Percentiles rank a stretch among this genome's conserved stretches.
Conservation (phyloP, 30 jellyfish, hydroid and myxozoan species). For the Pseudorhiza aurosa region DNA sequence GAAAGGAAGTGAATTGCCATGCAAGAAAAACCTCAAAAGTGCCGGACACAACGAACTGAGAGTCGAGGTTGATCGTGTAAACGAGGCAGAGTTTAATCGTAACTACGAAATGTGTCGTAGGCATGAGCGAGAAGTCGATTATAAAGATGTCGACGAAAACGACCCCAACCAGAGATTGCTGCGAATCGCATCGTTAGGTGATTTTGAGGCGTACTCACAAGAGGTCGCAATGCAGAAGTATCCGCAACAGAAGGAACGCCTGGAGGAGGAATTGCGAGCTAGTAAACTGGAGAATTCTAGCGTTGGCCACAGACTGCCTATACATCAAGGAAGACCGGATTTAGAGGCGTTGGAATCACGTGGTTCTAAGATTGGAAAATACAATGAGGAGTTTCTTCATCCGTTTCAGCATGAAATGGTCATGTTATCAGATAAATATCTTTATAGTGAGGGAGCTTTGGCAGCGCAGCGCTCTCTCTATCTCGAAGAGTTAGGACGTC, state of each 20-base stretch:
- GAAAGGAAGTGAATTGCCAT: neutral
- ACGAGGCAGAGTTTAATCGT: neutral
- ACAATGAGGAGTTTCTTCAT: neutral
- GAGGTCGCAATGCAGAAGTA: neutral
- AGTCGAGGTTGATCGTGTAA: conserved; percentile 20
- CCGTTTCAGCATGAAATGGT: neutral
- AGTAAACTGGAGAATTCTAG: neutral
- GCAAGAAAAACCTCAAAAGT: neutral
- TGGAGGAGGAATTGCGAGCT: neutral
- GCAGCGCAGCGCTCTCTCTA: conserved; percentile 2
- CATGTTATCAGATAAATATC: neutral
- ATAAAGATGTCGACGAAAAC: neutral
- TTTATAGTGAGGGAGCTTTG: neutral
- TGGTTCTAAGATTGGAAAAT: neutral
- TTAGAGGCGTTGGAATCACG: neutral
- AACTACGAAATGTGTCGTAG: neutral
- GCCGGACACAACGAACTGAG: conserved; percentile 3
- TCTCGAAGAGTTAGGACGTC: neutral
- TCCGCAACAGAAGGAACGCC: neutral
- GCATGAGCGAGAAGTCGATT: neutral
- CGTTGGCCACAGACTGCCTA: neutral
- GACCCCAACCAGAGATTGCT: neutral
- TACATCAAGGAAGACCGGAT: neutral
- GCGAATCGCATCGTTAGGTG: conserved; percentile 34
- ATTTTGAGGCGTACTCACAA: neutral